Evolutionary conservation across 2,113 vertebrate genomes (phyloP).

Genomic region (Hepsetus odoe): DNA sequence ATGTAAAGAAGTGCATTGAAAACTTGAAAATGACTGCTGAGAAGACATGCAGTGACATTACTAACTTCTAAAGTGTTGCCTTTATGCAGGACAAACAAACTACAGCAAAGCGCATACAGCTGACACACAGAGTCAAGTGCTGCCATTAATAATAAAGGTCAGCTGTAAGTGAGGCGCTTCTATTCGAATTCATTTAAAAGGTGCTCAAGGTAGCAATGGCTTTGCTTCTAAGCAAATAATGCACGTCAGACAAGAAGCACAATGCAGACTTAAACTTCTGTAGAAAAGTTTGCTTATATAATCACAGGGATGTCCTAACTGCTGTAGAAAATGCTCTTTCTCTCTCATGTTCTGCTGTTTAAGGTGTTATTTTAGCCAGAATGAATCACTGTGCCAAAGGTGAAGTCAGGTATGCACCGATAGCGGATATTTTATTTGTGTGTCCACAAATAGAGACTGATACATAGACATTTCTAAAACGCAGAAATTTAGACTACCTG

Average conservation of each 20-base stretch:
- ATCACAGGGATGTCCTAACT: background rate
- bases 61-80: conserved; percentile 8
- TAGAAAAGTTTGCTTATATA: background rate
- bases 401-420: no score
- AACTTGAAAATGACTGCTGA: background rate
- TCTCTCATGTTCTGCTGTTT: no score
- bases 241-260: background rate
- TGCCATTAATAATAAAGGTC: background rate
- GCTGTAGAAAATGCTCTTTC: no score
- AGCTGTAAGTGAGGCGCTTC: background rate
- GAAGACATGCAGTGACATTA: background rate
- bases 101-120: background rate
- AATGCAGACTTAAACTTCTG: background rate
- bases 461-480: no score
- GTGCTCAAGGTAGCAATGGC: background rate
- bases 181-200: conserved; percentile 22
- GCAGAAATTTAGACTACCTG: no score
- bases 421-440: no score
- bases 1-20: background rate
- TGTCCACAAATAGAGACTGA: no score
- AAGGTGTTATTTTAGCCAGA: no score
- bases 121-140: background rate
- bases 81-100: background rate
- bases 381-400: no score
- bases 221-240: background rate